Conservation (phyloP, 1,140 invertebrate genomes). For the Lutraria rhynchaena region DNA sequence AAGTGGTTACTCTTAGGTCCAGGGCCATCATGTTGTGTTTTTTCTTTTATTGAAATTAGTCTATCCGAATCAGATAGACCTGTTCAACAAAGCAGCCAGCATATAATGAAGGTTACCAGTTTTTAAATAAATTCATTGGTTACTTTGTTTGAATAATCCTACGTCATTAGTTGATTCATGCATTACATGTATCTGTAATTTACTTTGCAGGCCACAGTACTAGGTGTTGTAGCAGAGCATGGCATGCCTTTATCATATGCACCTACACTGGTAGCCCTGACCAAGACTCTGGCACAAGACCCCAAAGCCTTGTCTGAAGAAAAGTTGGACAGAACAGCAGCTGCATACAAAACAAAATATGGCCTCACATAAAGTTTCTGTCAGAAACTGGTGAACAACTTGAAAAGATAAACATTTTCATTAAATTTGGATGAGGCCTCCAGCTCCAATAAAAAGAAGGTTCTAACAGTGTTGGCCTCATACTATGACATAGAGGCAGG, state of each 20-base stretch:
- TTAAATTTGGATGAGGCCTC: constrained; percentile 39
- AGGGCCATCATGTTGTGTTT: no score
- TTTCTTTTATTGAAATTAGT: no score
- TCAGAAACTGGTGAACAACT: background rate
- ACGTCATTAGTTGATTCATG: background rate
- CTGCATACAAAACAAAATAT: constrained; percentile 33
- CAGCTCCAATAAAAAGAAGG: constrained; percentile 40
- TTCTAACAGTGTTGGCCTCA: constrained; percentile 41
- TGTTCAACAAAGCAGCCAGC: background rate
- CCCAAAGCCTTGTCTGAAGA: constrained; percentile 2
- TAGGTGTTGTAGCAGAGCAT: constrained; percentile 19
- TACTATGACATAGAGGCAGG: constrained; percentile 21
- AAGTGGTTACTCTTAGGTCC: no score
- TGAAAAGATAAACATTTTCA: constrained; percentile 11
- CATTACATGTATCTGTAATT: background rate
- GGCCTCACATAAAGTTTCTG: constrained; percentile 7
- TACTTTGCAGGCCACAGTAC: constrained; percentile 9
- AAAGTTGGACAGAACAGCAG: background rate
- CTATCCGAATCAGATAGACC: background rate
- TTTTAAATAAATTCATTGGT: background rate
- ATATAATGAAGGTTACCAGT: no score
- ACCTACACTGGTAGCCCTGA: constrained; percentile 7
- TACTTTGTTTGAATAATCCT: background rate
- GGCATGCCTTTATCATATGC: background rate
- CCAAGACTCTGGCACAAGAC: constrained; percentile 17